These are phyloP conservation scores for Gasteruption jaculator DNA, from an alignment of 2,888 invertebrate genomes.

Conservation along the genomic window DNA sequence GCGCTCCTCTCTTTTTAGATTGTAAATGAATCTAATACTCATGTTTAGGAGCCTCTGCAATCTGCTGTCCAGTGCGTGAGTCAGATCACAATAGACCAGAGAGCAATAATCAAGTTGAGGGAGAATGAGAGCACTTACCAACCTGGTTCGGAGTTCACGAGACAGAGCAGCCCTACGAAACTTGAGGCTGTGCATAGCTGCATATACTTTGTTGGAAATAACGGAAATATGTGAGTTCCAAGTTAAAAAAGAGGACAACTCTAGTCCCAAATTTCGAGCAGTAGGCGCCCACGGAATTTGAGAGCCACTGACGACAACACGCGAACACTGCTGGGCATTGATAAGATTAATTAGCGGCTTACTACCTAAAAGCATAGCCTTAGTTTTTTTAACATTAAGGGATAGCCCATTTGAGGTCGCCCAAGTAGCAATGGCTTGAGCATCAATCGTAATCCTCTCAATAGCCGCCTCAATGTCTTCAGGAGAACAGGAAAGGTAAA, in stretches of 20 bases:
- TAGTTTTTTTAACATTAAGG: slow-evolving; percentile 5
- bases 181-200: not conserved
- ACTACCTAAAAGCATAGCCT: slow-evolving; percentile 4
- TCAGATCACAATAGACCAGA: not conserved
- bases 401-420: not conserved
- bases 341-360: not conserved
- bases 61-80: not conserved
- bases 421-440: not conserved
- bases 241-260: slow-evolving; percentile 6
- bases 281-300: not conserved
- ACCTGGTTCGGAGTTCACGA: not conserved
- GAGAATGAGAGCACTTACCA: not conserved
- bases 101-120: not conserved
- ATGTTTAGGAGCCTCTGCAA: not conserved
- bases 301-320: not conserved
- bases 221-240: slow-evolving; percentile 3
- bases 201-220: not conserved
- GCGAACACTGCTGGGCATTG: not conserved
- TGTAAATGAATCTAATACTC: not conserved
- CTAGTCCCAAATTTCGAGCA: slow-evolving; percentile 12
- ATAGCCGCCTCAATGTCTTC: not conserved
- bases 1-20: not conserved
- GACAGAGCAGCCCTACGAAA: not conserved
- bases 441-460: not conserved
- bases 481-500: not conserved